Base-by-base conservation (phyloP, 2,888 invertebrate genomes). In the Dusona sp. region DNA sequence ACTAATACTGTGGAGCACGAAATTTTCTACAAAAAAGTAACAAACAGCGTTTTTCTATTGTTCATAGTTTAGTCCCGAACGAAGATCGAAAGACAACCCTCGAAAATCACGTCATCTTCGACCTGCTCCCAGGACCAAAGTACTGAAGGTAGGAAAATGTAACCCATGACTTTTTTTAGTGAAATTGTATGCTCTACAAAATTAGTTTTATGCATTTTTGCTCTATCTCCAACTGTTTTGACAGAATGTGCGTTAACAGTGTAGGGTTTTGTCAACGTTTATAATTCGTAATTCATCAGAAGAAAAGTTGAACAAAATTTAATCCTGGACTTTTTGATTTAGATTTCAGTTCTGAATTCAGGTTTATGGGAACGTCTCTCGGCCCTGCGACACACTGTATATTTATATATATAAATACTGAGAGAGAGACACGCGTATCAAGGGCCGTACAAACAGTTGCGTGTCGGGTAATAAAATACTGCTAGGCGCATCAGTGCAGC, bases 391-490 rank as follows among this genome's bases (percentile, higher is more conserved):
- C 29, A 61, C 16, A 29, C 61, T 61, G 61, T 61, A 11, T 16
- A 61, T 33, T 8, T 1, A 36, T 73, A 11, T 38, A 9, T 42
- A 42, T 25, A 36, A 54, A 78, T 51, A 54, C 36, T n/a, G 36
- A 67, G 33, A 38, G 48, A 48, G 57, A 75, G 9, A 33, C 51
- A 29, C 16, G 25, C 29, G 25, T 45, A 57, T 57, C n/a, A 68
- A 79, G 68, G 79, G 61, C 45, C 79, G 54, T 72, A 42, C 54
- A 70, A 67, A 79, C 42, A 57, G 79, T 79, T 79, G 79, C 79
- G 79, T 79, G 79, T 51, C 68, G 57, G n/a, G 68, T 68, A 79
- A 79, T 79, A 68, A 48, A 79, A 79, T 45, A 78, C 68, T 29
- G 68, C 42, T 57, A 36, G 67, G 54, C 68, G 29, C 68, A 68